These are phyloP conservation scores for Thereva unica DNA, from an alignment of 2,888 invertebrate species.

Conservation along the genomic window DNA sequence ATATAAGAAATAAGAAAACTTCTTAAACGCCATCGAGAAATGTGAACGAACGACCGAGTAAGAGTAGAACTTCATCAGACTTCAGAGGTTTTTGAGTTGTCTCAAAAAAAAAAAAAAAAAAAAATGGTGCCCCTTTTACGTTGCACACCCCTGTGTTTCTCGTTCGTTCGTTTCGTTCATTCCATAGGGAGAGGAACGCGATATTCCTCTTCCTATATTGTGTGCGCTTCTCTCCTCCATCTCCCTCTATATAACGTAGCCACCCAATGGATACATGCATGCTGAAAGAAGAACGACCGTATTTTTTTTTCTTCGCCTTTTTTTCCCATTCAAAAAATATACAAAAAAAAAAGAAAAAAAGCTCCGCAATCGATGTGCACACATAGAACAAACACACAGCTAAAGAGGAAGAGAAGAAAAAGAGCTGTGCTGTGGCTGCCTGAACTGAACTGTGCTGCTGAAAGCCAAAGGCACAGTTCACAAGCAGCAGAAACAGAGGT, in stretches of 20 bases:
- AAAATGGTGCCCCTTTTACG: slow-evolving; percentile 36
- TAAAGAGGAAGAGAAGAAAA: slow-evolving; percentile 18
- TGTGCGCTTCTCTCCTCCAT: not conserved
- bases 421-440: not conserved
- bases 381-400: slow-evolving; percentile 4
- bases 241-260: slow-evolving; percentile 17
- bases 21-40: slow-evolving; percentile 41
- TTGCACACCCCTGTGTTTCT: slow-evolving; percentile 22
- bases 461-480: slow-evolving; percentile 1
- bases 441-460: not conserved
- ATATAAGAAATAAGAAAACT: slow-evolving; percentile 31
- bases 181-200: slow-evolving; percentile 36
- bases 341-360: slow-evolving; percentile 31
- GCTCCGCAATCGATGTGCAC: slow-evolving; percentile 38
- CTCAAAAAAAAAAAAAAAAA: slow-evolving; percentile 37
- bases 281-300: slow-evolving; percentile 35
- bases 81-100: slow-evolving; percentile 33
- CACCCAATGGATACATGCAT: slow-evolving; percentile 16
- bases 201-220: slow-evolving; percentile 40
- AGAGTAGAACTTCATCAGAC: slow-evolving; percentile 43
- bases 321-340: slow-evolving; percentile 5
- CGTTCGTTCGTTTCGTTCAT: slow-evolving; percentile 1
- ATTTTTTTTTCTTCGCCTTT: slow-evolving; percentile 27
- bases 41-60: slow-evolving; percentile 45
- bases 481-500: not conserved